Conservation (phyloP, 2,113 vertebrate species). For the Cranoglanis bouderius region DNA sequence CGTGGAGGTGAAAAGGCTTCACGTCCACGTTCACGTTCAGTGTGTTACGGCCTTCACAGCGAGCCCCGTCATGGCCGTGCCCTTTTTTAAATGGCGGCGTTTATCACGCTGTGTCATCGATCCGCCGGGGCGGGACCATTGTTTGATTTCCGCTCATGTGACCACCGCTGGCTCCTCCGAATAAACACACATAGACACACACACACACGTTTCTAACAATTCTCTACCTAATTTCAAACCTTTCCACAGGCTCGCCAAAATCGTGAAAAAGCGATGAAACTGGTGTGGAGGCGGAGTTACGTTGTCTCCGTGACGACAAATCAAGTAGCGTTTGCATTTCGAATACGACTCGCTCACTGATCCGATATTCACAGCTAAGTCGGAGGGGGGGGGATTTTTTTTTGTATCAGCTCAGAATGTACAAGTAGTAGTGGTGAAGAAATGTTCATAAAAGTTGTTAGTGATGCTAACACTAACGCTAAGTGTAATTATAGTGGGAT, state of each 20-base stretch:
- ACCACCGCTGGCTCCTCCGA: not conserved
- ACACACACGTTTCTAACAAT: not conserved
- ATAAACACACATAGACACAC: not conserved
- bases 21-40: too few species aligned
- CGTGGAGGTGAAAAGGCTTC: slow-evolving; percentile 7
- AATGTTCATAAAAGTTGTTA: too few species aligned
- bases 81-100: slow-evolving; percentile 37
- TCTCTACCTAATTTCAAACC: not conserved
- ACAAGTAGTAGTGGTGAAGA: too few species aligned
- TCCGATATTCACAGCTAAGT: not conserved
- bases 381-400: too few species aligned
- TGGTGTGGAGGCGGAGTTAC: not conserved
- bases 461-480: too few species aligned
- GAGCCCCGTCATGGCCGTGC: not conserved
- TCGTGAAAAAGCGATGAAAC: not conserved
- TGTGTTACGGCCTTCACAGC: slow-evolving; percentile 24
- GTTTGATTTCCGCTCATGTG: slow-evolving; percentile 32
- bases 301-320: not conserved
- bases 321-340: not conserved
- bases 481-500: too few species aligned
- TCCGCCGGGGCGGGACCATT: slow-evolving; percentile 21
- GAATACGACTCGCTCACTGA: too few species aligned
- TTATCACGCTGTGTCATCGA: slow-evolving; percentile 52
- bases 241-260: not conserved
- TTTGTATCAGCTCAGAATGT: too few species aligned